Evolutionary conservation across 2,797 vertebrate genomes (phyloP), one percentile per base, ranked within the genome.

Genomic region (Agapornis canus): DNA sequence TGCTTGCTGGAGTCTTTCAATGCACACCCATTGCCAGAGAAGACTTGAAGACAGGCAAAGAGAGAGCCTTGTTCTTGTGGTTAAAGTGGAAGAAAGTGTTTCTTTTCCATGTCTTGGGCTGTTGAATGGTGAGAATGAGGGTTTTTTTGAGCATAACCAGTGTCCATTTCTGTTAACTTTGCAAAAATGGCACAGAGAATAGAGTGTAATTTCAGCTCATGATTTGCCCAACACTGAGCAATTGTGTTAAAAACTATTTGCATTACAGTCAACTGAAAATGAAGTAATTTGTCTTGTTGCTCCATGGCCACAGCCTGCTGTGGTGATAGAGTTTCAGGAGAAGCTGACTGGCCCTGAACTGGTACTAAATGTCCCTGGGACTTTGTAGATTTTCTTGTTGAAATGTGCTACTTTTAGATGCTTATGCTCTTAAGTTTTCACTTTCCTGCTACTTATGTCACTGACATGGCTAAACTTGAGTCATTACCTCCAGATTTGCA

Each of bases 281-380:
- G 1, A 27, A 39, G 5, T 45, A 11, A 32, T 64, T 73, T 39
- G 27, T 18, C 11, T 66, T 80, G 14, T 68, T 83, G 14, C 37
- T 82, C 0, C 22, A 1, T 60, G 31, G 23, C 56, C 0, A 3
- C 32, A 60, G 18, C n/a, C 14, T 43, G 0, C 48, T 64, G 1
- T n/a, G 60, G 27, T 69, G 4, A 2, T 12, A 9, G 19, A 29
- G 35, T 68, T 68, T 9, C 5, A 69, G 54, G 57, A 94, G 39
- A 21, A 79, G 22, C 54, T 61, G 43, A 17, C 22, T 66, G 54
- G 23, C 35, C 10, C 11, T 77, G 31, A 17, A 19, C 13, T 48
- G 42, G 52, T 42, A 22, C 43, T 39, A 39, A 14, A 4, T 32
- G 32, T 35, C 63, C 7, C 0, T 45, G 35, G 25, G n/a, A 37